These are phyloP conservation scores for Sweltsa coloradensis DNA, from an alignment of 1,140 invertebrate genomes.

Conservation along the genomic window DNA sequence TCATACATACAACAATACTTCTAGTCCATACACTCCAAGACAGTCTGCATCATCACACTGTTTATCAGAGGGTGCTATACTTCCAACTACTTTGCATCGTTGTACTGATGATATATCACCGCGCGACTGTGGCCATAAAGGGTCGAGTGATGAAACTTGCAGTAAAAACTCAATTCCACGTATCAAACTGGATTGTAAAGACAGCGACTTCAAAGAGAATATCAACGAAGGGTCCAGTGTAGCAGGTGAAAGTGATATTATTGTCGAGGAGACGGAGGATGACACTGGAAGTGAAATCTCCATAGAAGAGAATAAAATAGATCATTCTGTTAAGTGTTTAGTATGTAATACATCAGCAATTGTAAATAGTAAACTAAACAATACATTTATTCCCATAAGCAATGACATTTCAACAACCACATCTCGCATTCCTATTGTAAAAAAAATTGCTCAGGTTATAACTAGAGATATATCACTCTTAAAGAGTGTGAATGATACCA, in stretches of 20 bases:
- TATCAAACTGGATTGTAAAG: not conserved
- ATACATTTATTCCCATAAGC: not conserved
- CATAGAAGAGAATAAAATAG: slow-evolving; percentile 6
- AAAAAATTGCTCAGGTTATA: slow-evolving; percentile 7
- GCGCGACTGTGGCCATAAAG: not conserved
- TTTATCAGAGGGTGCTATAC: not conserved
- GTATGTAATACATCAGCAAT: slow-evolving; percentile 5
- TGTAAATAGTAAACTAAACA: not conserved
- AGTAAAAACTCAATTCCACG: too few species aligned
- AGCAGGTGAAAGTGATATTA: slow-evolving; percentile 12
- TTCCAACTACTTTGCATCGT: too few species aligned
- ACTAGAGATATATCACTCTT: not conserved
- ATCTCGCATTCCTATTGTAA: slow-evolving; percentile 6
- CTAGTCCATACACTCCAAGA: not conserved
- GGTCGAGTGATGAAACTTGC: too few species aligned
- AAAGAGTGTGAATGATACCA: too few species aligned
- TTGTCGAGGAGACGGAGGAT: slow-evolving; percentile 11
- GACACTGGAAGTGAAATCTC: slow-evolving; percentile 9
- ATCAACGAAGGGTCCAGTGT: slow-evolving; percentile 8
- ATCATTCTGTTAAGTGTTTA: not conserved
- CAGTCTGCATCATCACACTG: not conserved
- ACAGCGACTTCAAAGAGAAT: slow-evolving; percentile 1
- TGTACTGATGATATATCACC: not conserved
- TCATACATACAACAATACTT: not conserved
- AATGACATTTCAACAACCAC: slow-evolving; percentile 2